Evolutionary conservation across 2,888 invertebrate genomes (phyloP), one percentile per base, ranked within the genome.

Genomic region (Rhagonycha fulva): DNA sequence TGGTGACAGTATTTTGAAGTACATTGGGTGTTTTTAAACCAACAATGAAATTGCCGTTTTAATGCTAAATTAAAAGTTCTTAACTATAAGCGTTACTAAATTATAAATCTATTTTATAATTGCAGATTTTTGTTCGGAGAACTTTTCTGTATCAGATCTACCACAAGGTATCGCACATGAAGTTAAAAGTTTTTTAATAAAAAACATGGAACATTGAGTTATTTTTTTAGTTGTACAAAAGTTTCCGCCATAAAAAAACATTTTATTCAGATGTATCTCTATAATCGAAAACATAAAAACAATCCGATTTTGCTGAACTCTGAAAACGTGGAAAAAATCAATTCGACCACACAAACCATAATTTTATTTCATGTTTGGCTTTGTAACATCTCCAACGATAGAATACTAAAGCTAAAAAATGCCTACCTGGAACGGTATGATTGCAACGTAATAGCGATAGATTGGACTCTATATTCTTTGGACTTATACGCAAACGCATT

Each of bases 351-450:
- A 62, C 14, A 26, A 4, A 26, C 32, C 7, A 69, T 63, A n/a
- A 12, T 76, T 9, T 14, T 76, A 60, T 32, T 68, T 3, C 72
- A 60, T 9, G 76, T 72, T 4, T 76, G 76, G 76, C 26, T 76
- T 0, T 68, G 72, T n/a, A 68, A 24, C 4, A 26, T 62, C 3
- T 62, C 14, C 4, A 66, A 69, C 9, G 23, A 30, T 9, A 3
- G 23, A 12, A 67, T 75, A 11, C 70, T 61, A 4, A 62, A 68
- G 32, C 14, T 76, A 47, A 72, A 14, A 28, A n/a, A 70, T 11
- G 72, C 72, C 9, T 76, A 76, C 24, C 61, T 76, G 9, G 10
- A 30, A 61, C 63, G 72, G 1, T 72, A 70, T 26, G 73, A 72
- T n/a, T 26, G 47, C 28, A 76, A 73, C 23, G 47, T 76, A 14